Conservation (phyloP, 1,140 invertebrate genomes). For the Acyrthosiphon pisum region DNA sequence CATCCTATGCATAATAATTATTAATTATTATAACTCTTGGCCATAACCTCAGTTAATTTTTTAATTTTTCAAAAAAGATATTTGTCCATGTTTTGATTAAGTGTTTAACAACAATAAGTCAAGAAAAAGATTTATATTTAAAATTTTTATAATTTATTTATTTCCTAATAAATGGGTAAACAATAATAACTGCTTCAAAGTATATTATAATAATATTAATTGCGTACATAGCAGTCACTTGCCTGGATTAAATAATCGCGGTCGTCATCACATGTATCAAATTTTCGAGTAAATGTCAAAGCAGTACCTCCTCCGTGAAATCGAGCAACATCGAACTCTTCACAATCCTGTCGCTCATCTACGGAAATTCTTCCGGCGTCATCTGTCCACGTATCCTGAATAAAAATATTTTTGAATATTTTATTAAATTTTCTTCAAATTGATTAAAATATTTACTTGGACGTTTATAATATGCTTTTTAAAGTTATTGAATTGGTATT, state of each 20-base stretch:
- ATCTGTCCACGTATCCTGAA: slow-evolving; percentile 79
- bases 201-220: neutral
- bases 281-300: slow-evolving; percentile 80
- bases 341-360: slow-evolving; percentile 83
- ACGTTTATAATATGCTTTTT: neutral
- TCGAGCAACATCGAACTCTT: slow-evolving; percentile 70
- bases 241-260: slow-evolving; percentile 87
- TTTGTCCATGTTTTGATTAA: neutral
- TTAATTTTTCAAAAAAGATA: neutral
- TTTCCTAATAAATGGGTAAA: neutral
- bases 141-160: neutral
- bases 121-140: neutral
- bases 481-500: too few species aligned
- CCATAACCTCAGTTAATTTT: neutral
- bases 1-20: slow-evolving; percentile 69
- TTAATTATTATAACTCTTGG: neutral
- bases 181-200: neutral
- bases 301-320: slow-evolving; percentile 68
- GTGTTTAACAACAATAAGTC: neutral
- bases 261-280: slow-evolving; percentile 89
- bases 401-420: slow-evolving; percentile 24
- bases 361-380: slow-evolving; percentile 71
- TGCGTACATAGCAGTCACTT: slow-evolving; percentile 60
- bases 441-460: too few species aligned
- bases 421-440: neutral